Evolutionary conservation across 2,888 invertebrate genomes (phyloP).

Genomic region (Cryptocheilus praepositus): DNA sequence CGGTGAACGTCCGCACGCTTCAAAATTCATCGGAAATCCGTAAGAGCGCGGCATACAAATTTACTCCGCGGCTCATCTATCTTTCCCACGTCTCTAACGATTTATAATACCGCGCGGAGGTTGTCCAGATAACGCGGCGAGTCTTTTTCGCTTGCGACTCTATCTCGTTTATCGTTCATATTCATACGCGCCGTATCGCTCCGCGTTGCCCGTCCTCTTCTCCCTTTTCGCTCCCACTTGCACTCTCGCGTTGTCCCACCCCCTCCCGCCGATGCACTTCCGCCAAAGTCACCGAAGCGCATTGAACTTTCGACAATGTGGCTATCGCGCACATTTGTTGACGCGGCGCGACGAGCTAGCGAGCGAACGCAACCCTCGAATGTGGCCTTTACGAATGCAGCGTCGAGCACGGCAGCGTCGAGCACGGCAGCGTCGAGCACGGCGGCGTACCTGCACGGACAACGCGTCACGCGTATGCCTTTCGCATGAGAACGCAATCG

Average conservation of each 20-base stretch:
- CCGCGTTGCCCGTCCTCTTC: neutral
- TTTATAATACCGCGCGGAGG: too few relatives aligned
- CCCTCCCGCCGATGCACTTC: conserved; percentile 24
- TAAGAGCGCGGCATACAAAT: neutral
- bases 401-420: too few relatives aligned
- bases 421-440: too few relatives aligned
- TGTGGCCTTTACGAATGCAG: conserved; percentile 49
- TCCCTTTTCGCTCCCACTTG: neutral
- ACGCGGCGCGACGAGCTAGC: conserved; percentile 32
- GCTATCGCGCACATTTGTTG: conserved; percentile 49
- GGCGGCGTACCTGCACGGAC: conserved; percentile 32
- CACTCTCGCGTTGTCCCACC: neutral
- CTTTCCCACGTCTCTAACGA: too few relatives aligned
- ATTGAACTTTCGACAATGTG: conserved; percentile 53
- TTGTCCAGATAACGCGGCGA: neutral
- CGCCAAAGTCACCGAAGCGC: conserved; percentile 53
- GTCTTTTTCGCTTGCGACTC: neutral
- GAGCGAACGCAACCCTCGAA: conserved; percentile 22
- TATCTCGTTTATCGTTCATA: conserved; percentile 29
- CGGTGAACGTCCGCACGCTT: conserved; percentile 26
- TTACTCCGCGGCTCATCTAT: too few relatives aligned
- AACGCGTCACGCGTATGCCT: conserved; percentile 41
- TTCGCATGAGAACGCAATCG: conserved; percentile 54
- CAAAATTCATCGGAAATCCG: conserved; percentile 7
- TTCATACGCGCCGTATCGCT: conserved; percentile 19